Percentiles rank a stretch among this genome's conserved stretches.
These are phyloP conservation scores for Acomys russatus DNA, from an alignment of 2,797 vertebrate species.

Conservation along the genomic window DNA sequence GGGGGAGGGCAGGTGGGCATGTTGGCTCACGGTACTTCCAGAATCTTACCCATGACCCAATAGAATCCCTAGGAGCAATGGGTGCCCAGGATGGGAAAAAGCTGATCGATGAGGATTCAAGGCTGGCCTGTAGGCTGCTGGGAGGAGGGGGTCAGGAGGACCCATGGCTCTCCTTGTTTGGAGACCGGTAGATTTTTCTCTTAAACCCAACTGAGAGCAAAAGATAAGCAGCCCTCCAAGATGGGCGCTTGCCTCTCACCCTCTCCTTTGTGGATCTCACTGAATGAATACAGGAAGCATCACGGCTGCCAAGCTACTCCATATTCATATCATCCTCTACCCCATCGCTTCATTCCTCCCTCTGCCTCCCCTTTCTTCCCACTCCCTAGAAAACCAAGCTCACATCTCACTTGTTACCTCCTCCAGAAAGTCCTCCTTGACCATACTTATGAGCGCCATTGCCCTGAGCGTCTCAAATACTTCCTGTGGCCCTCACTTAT, in stretches of 20 bases:
- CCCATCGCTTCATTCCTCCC: background rate
- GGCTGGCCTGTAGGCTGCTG: background rate
- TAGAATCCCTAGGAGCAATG: background rate
- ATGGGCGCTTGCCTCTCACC: background rate
- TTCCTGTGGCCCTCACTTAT: background rate
- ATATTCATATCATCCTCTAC: background rate
- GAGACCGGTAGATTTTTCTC: conserved; percentile 12
- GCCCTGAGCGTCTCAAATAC: background rate
- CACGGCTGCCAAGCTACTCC: background rate
- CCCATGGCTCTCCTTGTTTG: background rate
- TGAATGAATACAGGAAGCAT: background rate
- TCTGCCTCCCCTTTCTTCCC: background rate
- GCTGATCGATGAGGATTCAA: background rate
- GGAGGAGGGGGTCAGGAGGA: background rate
- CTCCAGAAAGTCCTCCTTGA: conserved; percentile 36
- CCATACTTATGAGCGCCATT: background rate
- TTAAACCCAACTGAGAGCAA: background rate
- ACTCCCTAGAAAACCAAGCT: conserved; percentile 13
- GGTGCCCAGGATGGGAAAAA: background rate
- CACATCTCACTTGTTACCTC: conserved; percentile 2
- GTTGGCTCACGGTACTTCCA: background rate
- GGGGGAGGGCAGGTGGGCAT: background rate
- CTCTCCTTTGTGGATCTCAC: background rate
- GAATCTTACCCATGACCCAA: background rate
- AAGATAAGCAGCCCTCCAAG: background rate